phyloP scores from a whole-genome alignment of 2,797 vertebrate species.

The Heterohyrax brucei region DNA sequence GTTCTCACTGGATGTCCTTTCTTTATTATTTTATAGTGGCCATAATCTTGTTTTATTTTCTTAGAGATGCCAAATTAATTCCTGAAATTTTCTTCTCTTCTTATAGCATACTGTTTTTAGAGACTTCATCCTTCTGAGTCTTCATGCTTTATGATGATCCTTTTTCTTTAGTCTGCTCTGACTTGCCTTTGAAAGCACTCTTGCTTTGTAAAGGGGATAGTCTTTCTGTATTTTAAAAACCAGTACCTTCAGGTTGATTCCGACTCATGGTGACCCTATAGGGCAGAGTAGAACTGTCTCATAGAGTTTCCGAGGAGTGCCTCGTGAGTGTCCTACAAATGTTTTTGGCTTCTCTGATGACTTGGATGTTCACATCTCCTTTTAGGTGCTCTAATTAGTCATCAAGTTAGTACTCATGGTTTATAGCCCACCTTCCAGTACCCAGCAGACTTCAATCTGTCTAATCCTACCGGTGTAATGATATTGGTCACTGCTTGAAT shows the following conservation, averaged over 20 bases:
- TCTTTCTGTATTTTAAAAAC: background rate
- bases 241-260: too few species aligned
- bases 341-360: background rate
- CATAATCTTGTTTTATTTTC: slow-evolving; percentile 20
- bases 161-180: background rate
- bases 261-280: too few species aligned
- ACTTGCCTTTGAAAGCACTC: background rate
- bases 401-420: background rate
- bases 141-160: background rate
- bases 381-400: background rate
- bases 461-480: background rate
- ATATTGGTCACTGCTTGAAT: background rate
- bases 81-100: background rate
- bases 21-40: background rate
- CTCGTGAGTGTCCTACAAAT: background rate
- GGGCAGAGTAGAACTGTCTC: too few species aligned
- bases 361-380: background rate
- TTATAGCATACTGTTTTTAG: background rate
- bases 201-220: background rate
- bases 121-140: too few species aligned
- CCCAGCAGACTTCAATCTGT: background rate
- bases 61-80: slow-evolving; percentile 7
- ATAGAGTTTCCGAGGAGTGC: too few species aligned
- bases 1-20: background rate
- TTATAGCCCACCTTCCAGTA: background rate